Conservation (phyloP, 30 jellyfish, hydroid and myxozoan species). For the Pseudorhiza aurosa region DNA sequence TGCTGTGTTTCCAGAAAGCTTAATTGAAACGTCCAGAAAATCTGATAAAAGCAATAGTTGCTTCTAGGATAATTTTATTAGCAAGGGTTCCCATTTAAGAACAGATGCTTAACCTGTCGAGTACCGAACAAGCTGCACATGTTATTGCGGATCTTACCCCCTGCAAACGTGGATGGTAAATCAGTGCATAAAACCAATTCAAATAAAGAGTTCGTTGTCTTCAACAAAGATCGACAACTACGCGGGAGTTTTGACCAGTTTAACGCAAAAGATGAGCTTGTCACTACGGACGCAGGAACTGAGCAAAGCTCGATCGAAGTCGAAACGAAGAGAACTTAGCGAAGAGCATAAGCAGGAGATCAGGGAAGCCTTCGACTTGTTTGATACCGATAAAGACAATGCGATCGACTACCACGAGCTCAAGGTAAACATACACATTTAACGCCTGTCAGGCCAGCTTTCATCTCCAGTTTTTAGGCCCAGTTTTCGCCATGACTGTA, state of each 20-base stretch:
- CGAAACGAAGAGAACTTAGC: constrained; percentile 84
- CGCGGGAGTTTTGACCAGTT: constrained; percentile 52
- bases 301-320: constrained; percentile 71
- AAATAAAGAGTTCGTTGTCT: constrained; percentile 32
- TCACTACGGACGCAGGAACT: constrained; percentile 68
- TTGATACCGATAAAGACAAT: constrained; percentile 96
- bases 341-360: constrained; percentile 97
- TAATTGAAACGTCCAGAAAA: too few relatives aligned
- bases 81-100: too few relatives aligned
- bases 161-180: not conserved
- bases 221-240: not conserved
- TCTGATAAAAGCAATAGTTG: too few relatives aligned
- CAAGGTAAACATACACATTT: constrained; percentile 75
- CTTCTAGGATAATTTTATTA: too few relatives aligned
- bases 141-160: not conserved
- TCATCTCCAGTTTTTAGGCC: too few relatives aligned
- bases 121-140: not conserved
- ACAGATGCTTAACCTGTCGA: too few relatives aligned
- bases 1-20: too few relatives aligned
- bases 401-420: constrained; percentile 98
- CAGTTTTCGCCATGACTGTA: too few relatives aligned
- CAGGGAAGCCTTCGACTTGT: constrained; percentile 93
- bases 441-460: too few relatives aligned
- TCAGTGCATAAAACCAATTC: constrained; percentile 6
- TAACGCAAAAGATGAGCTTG: constrained; percentile 42